A percentile compares a stretch with the other conserved stretches of the same genome.
phyloP scores from a whole-genome alignment of 2,888 invertebrate species.

The Pedicia rivosa region DNA sequence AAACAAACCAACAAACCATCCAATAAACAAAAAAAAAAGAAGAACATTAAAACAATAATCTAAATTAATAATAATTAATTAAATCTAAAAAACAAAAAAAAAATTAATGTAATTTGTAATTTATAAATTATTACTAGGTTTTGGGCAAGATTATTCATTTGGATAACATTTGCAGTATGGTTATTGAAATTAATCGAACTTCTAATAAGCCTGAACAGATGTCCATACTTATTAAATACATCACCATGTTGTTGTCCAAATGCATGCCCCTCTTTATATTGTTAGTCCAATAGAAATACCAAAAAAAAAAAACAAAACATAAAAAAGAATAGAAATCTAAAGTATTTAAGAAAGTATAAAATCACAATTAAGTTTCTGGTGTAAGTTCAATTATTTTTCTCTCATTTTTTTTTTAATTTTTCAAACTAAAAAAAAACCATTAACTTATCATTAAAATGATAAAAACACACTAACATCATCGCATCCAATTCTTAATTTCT shows the following conservation, averaged over 20 bases:
- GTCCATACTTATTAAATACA: conserved; percentile 9
- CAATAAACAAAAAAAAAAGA: not conserved
- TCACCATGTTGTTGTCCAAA: conserved; percentile 5
- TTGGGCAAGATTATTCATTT: conserved; percentile 17
- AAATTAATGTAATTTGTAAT: not conserved
- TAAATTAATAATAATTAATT: not conserved
- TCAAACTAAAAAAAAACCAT: too few relatives aligned
- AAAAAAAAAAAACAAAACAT: too few relatives aligned
- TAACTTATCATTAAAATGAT: too few relatives aligned
- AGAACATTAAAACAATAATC: not conserved
- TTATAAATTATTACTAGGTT: conserved; percentile 12
- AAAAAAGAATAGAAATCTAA: too few relatives aligned
- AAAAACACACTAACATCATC: too few relatives aligned
- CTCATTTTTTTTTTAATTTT: too few relatives aligned
- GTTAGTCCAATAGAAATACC: too few relatives aligned
- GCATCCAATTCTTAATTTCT: too few relatives aligned
- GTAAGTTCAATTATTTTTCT: too few relatives aligned
- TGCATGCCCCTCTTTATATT: too few relatives aligned
- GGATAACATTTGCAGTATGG: conserved; percentile 16
- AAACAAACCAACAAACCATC: not conserved
- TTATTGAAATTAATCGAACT: conserved; percentile 13
- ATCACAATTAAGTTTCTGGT: too few relatives aligned
- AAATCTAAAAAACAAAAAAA: not conserved
- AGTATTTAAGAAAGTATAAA: too few relatives aligned
- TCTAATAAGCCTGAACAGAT: conserved; percentile 2